These are phyloP conservation scores for Microctenopoma stevenorrisi DNA, from an alignment of 2,797 vertebrate species.

Conservation along the genomic window DNA sequence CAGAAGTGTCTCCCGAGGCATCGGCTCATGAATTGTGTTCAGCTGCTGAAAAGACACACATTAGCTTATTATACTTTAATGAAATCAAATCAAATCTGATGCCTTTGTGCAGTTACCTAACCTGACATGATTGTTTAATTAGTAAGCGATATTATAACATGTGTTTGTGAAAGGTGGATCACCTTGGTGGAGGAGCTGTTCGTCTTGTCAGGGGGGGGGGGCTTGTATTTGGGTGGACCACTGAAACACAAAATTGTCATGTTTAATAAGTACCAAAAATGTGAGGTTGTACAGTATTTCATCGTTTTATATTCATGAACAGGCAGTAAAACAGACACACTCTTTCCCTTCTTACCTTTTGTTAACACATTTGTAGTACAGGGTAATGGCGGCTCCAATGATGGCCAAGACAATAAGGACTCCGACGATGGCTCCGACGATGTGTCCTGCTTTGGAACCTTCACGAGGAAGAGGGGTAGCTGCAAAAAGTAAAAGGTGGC, in stretches of 20 bases:
- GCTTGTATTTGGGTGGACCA: constrained; percentile 83
- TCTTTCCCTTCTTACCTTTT: constrained; percentile 72
- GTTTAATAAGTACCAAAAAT: constrained; percentile 23
- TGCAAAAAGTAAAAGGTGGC: constrained; percentile 31
- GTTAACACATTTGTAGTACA: constrained; percentile 70
- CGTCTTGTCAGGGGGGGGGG: constrained; percentile 81
- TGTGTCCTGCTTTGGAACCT: constrained; percentile 70
- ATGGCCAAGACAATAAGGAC: constrained; percentile 77
- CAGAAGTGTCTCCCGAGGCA: constrained; percentile 38
- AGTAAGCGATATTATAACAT: constrained; percentile 2
- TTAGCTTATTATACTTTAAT: constrained; percentile 13
- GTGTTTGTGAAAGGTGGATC: constrained; percentile 51
- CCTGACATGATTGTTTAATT: neutral
- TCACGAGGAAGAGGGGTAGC: constrained; percentile 59
- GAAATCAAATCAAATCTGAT: constrained; percentile 6
- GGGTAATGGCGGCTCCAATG: constrained; percentile 72
- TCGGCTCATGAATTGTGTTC: neutral
- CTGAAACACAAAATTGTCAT: constrained; percentile 64
- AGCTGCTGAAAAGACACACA: constrained; percentile 42
- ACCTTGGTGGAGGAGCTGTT: constrained; percentile 64
- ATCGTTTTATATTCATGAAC: constrained; percentile 1
- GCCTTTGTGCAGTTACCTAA: neutral
- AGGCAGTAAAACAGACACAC: constrained; percentile 44
- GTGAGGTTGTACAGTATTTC: constrained; percentile 6
- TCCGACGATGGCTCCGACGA: constrained; percentile 82